Base-by-base conservation (phyloP, 2,113 vertebrate species). In the Muntiacus reevesi region DNA sequence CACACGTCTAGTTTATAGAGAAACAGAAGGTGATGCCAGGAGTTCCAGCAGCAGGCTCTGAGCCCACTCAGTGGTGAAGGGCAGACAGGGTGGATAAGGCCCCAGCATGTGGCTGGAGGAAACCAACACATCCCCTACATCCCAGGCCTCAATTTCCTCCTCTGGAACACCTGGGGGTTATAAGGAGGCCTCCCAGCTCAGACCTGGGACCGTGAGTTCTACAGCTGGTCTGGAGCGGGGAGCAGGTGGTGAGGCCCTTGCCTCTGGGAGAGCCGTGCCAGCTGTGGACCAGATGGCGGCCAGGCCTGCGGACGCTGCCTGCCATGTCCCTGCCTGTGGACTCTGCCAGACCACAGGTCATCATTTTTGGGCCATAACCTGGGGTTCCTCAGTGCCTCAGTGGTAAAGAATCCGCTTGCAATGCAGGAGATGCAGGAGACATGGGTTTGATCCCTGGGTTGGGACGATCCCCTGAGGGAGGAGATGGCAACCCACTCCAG, bases 251-350 rank as follows among this genome's bases (percentile, higher is more conserved):
- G 4, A 52, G 84, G 57, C 9, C 92, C 83, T 64, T 5, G 79
- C 67, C 79, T 91, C n/a, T 15, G 50, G 71, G 57, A 67, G 10
- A 82, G 50, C 27, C 0, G 0, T 54, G 91, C 79, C 96, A 94
- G 94, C 95, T 92, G 97, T 36, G 50, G 71, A 91, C 91, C 97
- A 97, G 97, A 95, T 91, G 92, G 91, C 3, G 14, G 62, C 88
- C 76, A 84, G 85, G 36, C 81, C n/a, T 28, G 33, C 21, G 87
- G 71, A 64, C 0, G 0, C 47, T 12, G 78, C 40, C 55, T 83
- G 76, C 95, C 5, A 6, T 6, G 67, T 43, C 54, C 4, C 52
- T 4, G 50, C 64, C 55, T 15, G 6, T 7, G 7, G 12, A 36
- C 21, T 91, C 82, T 30, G 17, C 64, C 30, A 87, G 57, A 60